Base-by-base conservation (phyloP, 2,113 vertebrate species). In the Zingel zingel region DNA sequence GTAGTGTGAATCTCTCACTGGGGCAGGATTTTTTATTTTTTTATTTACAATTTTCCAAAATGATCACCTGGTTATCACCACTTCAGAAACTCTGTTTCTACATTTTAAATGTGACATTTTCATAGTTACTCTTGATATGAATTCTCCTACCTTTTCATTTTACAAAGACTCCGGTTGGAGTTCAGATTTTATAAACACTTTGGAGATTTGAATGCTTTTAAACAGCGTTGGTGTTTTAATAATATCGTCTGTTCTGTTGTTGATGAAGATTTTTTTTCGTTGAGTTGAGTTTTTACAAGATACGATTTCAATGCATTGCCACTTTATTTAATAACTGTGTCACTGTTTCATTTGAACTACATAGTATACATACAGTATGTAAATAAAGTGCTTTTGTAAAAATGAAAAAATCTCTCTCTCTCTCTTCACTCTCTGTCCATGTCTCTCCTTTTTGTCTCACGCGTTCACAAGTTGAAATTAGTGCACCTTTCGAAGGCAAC, bases 391-490 rank as follows among this genome's bases (percentile, higher is more conserved):
- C 9, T 39, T 10, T 39, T 39, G 39, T 39, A 10, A 39, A 39
- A 39, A 39, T 39, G 39, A 39, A 39, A 39, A 39, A 39, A 10
- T 27, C 27, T 27, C 27, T 27, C 7, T 61, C 23, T 48, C 43
- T 61, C 72, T 62, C 36, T 73, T 65, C 27, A 3, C 33, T 43
- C 12, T 51, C 33, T 63, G 9, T 23, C 59, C 23, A 39, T 8
- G 10, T 75, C 18, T 62, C 64, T 57, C 36, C 57, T 65, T 39
- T 79, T 76, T 81, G 58, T 65, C 81, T 86, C 69, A 21, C 56
- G 74, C 27, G 57, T 75, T 70, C 67, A 30, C 80, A 53, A 68
- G 66, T 59, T 81, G 59, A 86, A 88, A 86, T 89, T 47, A 83
- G 70, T 5, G n/a, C 57, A 65, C 57, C 53, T 80, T 81, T 83